Percentiles rank a stretch among this genome's conserved stretches.
These are phyloP conservation scores for Chelonia mydas DNA, from an alignment of 2,797 vertebrate species.

Conservation along the genomic window DNA sequence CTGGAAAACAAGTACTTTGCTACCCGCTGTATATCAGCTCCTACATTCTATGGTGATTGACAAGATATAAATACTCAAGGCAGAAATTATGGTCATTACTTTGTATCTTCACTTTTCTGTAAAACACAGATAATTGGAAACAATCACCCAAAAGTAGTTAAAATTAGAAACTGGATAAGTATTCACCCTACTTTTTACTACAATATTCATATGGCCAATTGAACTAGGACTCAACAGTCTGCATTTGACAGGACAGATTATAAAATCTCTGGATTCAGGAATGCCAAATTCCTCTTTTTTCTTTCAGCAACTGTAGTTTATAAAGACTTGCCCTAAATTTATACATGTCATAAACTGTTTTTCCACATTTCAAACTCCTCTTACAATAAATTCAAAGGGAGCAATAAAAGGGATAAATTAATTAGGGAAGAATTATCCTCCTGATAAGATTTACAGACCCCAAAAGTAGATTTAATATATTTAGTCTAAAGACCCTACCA, in stretches of 20 bases:
- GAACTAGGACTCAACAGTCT: background rate
- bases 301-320: background rate
- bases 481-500: background rate
- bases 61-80: background rate
- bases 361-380: background rate
- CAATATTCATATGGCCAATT: background rate
- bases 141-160: background rate
- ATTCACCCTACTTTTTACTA: background rate
- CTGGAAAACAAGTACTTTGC: background rate
- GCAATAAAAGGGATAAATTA: background rate
- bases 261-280: background rate
- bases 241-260: background rate
- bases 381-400: background rate
- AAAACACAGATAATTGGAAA: background rate
- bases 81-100: background rate
- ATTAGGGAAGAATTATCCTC: background rate
- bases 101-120: background rate
- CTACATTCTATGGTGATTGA: fast-evolving
- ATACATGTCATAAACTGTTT: background rate
- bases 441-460: background rate
- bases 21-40: background rate
- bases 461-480: background rate
- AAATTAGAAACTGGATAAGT: background rate
- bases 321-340: background rate
- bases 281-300: background rate